Evolutionary conservation across 2,888 invertebrate genomes (phyloP).

Genomic region (Dynastes grantii): DNA sequence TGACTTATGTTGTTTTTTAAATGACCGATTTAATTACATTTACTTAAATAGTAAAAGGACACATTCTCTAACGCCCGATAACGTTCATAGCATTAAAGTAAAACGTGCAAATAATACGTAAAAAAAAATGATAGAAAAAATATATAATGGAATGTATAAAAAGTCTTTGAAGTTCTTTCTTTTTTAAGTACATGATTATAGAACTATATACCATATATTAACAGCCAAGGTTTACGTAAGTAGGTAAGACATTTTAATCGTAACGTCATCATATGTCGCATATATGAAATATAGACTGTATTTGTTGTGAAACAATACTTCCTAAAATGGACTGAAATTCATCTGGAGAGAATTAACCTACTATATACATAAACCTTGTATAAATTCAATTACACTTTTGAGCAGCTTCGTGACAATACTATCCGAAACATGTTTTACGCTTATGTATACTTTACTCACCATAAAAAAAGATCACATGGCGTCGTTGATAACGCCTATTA

Average conservation of each 20-base stretch:
- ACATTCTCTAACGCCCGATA: background rate
- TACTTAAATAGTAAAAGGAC: background rate
- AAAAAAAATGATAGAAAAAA: slow-evolving; percentile 31
- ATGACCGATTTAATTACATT: background rate
- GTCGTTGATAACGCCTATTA: slow-evolving; percentile 15
- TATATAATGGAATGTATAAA: slow-evolving; percentile 46
- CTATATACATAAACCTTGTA: slow-evolving; percentile 38
- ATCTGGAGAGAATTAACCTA: slow-evolving; percentile 1
- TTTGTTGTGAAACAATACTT: background rate
- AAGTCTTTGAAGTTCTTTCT: slow-evolving; percentile 37
- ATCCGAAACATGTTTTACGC: slow-evolving; percentile 32
- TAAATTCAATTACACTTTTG: slow-evolving; percentile 25
- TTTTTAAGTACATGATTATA: slow-evolving; percentile 45
- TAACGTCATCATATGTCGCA: background rate
- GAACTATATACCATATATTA: slow-evolving; percentile 31
- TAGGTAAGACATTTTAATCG: slow-evolving; percentile 28
- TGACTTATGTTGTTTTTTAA: no score
- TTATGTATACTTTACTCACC: slow-evolving; percentile 42
- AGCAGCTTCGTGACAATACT: slow-evolving; percentile 33
- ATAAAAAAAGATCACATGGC: slow-evolving; percentile 28
- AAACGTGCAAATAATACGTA: slow-evolving; percentile 37
- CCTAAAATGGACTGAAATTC: background rate
- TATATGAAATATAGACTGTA: background rate
- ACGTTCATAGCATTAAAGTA: slow-evolving; percentile 19
- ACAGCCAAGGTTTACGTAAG: slow-evolving; percentile 44